Percentiles rank a stretch among this genome's conserved stretches.
Conservation (phyloP, 2,888 invertebrate species). For the Melangyna quadrimaculata region DNA sequence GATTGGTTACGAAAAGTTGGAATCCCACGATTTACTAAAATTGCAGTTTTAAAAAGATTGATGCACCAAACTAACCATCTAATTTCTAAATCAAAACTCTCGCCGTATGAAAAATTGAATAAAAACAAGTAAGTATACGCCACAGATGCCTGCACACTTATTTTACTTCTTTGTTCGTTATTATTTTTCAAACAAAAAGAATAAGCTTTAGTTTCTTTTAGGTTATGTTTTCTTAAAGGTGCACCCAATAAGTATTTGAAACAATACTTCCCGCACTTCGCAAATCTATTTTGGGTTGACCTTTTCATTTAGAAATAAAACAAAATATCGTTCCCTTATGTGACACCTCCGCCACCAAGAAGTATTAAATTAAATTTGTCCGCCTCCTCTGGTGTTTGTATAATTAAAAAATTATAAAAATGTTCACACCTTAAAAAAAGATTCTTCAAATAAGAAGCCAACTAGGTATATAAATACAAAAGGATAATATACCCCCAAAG, state of each 20-base stretch:
- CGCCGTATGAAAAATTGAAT: not conserved
- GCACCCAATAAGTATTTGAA: too few species aligned
- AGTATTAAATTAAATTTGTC: conserved; percentile 37
- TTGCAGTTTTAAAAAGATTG: too few species aligned
- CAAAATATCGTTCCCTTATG: not conserved
- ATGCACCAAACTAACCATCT: too few species aligned
- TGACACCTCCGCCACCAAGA: conserved; percentile 22
- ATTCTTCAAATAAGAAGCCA: conserved; percentile 36
- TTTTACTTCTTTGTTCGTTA: not conserved
- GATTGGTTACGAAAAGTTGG: too few species aligned
- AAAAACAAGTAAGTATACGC: not conserved
- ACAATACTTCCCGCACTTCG: not conserved
- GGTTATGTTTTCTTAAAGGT: not conserved
- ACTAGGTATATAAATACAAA: not conserved
- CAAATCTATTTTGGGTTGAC: not conserved
- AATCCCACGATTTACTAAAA: too few species aligned
- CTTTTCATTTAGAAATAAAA: not conserved
- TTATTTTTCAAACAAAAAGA: not conserved
- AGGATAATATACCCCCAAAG: conserved; percentile 28
- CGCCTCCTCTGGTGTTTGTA: conserved; percentile 18
- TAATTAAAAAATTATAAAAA: conserved; percentile 72
- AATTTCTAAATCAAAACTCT: too few species aligned
- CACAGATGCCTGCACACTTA: not conserved
- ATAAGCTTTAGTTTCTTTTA: not conserved
- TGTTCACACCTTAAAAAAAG: conserved; percentile 68